Evolutionary conservation across 2,113 vertebrate species (phyloP).

Genomic region (Hemiprocne comata): DNA sequence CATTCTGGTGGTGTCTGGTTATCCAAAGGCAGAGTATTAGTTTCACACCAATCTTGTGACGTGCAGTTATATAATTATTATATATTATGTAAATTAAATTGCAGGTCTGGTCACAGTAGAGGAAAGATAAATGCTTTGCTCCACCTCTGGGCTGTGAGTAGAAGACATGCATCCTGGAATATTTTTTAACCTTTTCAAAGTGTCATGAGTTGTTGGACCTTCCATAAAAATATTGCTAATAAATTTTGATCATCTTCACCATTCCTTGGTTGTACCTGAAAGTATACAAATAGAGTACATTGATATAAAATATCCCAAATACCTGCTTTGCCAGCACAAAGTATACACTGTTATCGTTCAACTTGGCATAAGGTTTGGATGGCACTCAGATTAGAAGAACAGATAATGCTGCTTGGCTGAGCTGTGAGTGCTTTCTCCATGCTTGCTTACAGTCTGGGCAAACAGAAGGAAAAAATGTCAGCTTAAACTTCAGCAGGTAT

Average conservation of each 20-base stretch:
- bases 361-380: neutral
- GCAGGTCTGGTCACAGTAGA: neutral
- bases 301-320: neutral
- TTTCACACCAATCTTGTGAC: neutral
- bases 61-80: neutral
- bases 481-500: neutral
- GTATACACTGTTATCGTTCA: neutral
- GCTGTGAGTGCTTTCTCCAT: neutral
- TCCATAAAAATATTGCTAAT: neutral
- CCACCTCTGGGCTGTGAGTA: neutral
- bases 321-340: neutral
- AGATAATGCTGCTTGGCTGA: neutral
- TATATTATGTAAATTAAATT: neutral
- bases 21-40: neutral
- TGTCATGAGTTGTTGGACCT: neutral
- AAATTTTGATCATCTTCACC: neutral
- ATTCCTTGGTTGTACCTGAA: neutral
- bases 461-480: constrained; percentile 21
- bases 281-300: neutral
- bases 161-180: neutral
- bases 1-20: neutral
- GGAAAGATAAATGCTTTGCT: neutral
- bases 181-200: neutral
- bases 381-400: neutral
- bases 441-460: neutral